These are phyloP conservation scores for Seriola quinqueradiata DNA, from an alignment of 2,113 vertebrate genomes.

Conservation along the genomic window DNA sequence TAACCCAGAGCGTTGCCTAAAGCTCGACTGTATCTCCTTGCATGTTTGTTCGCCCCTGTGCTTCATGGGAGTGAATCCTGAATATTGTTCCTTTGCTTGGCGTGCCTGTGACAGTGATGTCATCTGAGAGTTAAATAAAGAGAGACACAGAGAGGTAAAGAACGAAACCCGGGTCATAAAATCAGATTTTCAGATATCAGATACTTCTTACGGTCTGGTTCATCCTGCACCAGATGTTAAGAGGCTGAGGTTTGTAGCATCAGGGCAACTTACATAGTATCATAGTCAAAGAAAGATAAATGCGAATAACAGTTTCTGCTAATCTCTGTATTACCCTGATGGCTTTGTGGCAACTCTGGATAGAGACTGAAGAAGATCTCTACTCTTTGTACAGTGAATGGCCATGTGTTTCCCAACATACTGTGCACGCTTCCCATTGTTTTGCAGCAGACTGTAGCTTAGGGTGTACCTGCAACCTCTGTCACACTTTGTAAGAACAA, in stretches of 20 bases:
- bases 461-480: slow-evolving; percentile 19
- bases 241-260: slow-evolving; percentile 16
- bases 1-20: slow-evolving; percentile 67
- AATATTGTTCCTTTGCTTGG: slow-evolving; percentile 71
- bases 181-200: slow-evolving; percentile 5
- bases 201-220: slow-evolving; percentile 21
- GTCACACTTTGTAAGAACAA: slow-evolving; percentile 1
- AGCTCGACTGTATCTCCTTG: slow-evolving; percentile 44
- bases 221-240: slow-evolving; percentile 28
- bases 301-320: slow-evolving; percentile 24
- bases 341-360: slow-evolving; percentile 45
- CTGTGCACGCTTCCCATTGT: neutral
- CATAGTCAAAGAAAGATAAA: slow-evolving; percentile 22
- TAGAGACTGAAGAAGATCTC: slow-evolving; percentile 24
- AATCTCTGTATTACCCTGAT: slow-evolving; percentile 40
- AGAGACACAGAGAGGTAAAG: neutral
- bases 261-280: neutral
- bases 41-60: slow-evolving; percentile 58
- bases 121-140: slow-evolving; percentile 38
- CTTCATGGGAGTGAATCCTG: slow-evolving; percentile 62
- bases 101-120: slow-evolving; percentile 33
- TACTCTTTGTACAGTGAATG: slow-evolving; percentile 35
- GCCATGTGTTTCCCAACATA: slow-evolving; percentile 51
- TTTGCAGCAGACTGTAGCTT: slow-evolving; percentile 4
- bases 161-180: slow-evolving; percentile 5